Percentiles rank a stretch among this genome's conserved stretches.
These are phyloP conservation scores for Harmothoe impar DNA, from an alignment of 2,888 invertebrate species.

Conservation along the genomic window DNA sequence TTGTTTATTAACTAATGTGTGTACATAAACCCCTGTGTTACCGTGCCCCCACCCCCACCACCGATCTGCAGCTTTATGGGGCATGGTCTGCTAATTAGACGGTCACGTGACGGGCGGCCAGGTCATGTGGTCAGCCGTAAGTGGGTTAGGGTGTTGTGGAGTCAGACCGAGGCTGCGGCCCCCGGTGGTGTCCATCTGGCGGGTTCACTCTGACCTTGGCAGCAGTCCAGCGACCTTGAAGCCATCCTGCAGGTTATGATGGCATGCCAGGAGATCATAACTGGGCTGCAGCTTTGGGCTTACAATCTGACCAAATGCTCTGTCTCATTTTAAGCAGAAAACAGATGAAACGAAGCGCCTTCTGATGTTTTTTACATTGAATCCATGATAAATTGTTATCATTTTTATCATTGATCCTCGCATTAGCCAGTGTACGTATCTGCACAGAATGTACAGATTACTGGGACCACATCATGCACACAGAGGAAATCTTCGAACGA, in stretches of 20 bases:
- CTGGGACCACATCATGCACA: not conserved
- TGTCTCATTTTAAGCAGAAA: too few relatives aligned
- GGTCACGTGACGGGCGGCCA: not conserved
- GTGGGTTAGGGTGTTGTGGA: not conserved
- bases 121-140: not conserved
- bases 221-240: not conserved
- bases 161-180: not conserved
- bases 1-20: too few relatives aligned
- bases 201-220: not conserved
- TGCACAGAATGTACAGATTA: not conserved
- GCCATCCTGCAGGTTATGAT: not conserved
- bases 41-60: too few relatives aligned
- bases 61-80: too few relatives aligned
- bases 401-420: too few relatives aligned
- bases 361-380: too few relatives aligned
- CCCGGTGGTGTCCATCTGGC: constrained; percentile 5
- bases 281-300: not conserved
- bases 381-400: too few relatives aligned
- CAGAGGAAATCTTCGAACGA: not conserved
- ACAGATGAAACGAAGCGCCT: too few relatives aligned
- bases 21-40: too few relatives aligned
- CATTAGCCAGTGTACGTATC: not conserved
- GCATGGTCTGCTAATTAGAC: not conserved
- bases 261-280: not conserved
- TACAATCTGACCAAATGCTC: too few relatives aligned